Base-by-base conservation (phyloP, 2,888 invertebrate species). In the Helicoverpa assulta region DNA sequence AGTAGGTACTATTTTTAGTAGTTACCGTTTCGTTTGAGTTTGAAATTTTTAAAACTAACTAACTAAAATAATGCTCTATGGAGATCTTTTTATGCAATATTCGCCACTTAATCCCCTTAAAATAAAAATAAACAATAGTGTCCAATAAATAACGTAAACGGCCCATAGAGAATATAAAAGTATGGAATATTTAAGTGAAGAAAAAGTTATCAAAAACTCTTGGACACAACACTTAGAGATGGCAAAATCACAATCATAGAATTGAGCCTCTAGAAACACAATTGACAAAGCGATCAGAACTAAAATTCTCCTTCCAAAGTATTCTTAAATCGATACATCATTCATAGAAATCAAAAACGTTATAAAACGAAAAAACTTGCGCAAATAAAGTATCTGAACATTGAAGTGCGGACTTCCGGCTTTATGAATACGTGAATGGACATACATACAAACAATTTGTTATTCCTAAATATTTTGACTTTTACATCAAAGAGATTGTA, bases 381-480 rank as follows among this genome's bases (percentile, higher is more conserved):
- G 83, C 84, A 87, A 86, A 78, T 57, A 73, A 71, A 76, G 69
- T 78, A 82, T 67, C 82, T 61, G 33, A 73, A 63, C 26, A 68
- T 55, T 67, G 61, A 84, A 94, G 93, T 90, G 78, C 88, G 86
- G 88, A 92, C 89, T 90, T 94, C 94, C 94, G 93, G 88, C 81
- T 54, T 43, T 58, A 61, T 68, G 40, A 78, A 85, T 81, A 72
- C 77, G 74, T 78, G 79, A 87, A 89, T 84, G 73, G 83, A 78
- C 37, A 37, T 37, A 37, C 75, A 77, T 73, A 85, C 84, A 84
- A 80, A 89, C 91, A 90, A 93, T 91, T 93, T 91, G 91, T 86
- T 82, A 81, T 80, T 75, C 84, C 79, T 80, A 81, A 92, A 94
- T 95, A 90, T 95, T 95, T 93, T 95, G 95, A 95, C 94, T 92